phyloP scores from a whole-genome alignment of 2,113 vertebrate genomes.

The Tenrec ecaudatus region DNA sequence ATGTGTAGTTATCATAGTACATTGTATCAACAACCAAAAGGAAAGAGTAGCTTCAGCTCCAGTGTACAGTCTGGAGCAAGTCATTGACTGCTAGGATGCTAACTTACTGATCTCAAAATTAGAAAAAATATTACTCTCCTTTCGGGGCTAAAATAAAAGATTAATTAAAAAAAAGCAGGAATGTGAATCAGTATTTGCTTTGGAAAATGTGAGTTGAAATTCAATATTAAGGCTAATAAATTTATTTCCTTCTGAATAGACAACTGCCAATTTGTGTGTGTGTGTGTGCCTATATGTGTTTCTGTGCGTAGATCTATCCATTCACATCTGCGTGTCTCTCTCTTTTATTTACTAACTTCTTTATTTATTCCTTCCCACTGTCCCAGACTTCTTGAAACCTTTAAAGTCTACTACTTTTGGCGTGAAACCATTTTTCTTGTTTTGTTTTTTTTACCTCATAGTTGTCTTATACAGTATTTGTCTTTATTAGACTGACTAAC shows the following conservation, averaged over 20 bases:
- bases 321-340: too few relatives aligned
- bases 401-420: too few relatives aligned
- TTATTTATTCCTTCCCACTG: too few relatives aligned
- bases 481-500: too few relatives aligned
- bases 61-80: not conserved
- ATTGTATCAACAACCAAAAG: not conserved
- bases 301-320: too few relatives aligned
- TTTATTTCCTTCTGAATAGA: not conserved
- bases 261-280: not conserved
- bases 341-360: too few relatives aligned
- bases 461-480: too few relatives aligned
- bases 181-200: not conserved
- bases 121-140: not conserved
- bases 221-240: not conserved
- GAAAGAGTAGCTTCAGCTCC: not conserved
- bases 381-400: too few relatives aligned
- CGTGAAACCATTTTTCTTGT: too few relatives aligned
- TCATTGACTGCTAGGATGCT: not conserved
- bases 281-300: too few relatives aligned
- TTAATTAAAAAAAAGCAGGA: not conserved
- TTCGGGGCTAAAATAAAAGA: not conserved
- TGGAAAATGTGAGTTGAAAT: not conserved
- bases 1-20: not conserved
- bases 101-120: not conserved
- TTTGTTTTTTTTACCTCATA: too few relatives aligned